These are phyloP conservation scores for Pteronura brasiliensis DNA, from an alignment of 2,113 vertebrate genomes.

Conservation along the genomic window DNA sequence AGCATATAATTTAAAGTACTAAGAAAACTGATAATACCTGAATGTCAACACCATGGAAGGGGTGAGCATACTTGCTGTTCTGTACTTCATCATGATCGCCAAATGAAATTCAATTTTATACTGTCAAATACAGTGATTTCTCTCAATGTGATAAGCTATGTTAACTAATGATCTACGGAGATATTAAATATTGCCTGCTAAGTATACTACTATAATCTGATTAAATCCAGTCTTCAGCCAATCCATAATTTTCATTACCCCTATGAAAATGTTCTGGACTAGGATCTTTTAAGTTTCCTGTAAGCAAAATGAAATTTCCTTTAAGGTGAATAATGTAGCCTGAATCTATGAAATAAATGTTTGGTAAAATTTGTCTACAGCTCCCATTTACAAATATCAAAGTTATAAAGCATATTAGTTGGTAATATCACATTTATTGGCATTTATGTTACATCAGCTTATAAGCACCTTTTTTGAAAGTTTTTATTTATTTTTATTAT, in stretches of 20 bases:
- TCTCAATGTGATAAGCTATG: not conserved
- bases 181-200: not conserved
- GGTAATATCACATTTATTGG: not conserved
- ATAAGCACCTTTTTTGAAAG: not conserved
- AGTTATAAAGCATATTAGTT: not conserved
- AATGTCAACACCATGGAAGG: not conserved
- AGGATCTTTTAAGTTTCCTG: not conserved
- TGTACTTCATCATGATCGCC: not conserved
- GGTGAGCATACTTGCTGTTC: not conserved
- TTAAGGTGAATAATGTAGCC: not conserved
- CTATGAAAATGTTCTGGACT: not conserved
- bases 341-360: not conserved
- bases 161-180: not conserved
- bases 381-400: not conserved
- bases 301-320: not conserved
- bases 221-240: not conserved
- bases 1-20: conserved; percentile 18
- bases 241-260: not conserved
- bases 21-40: not conserved
- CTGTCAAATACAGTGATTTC: not conserved
- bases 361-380: not conserved
- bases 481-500: not conserved
- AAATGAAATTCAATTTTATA: conserved; percentile 34
- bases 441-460: not conserved
- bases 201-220: not conserved